A percentile compares a stretch with the other conserved stretches of the same genome.
Conservation (phyloP, 2,888 invertebrate species). For the Acanthosepion esculentum region DNA sequence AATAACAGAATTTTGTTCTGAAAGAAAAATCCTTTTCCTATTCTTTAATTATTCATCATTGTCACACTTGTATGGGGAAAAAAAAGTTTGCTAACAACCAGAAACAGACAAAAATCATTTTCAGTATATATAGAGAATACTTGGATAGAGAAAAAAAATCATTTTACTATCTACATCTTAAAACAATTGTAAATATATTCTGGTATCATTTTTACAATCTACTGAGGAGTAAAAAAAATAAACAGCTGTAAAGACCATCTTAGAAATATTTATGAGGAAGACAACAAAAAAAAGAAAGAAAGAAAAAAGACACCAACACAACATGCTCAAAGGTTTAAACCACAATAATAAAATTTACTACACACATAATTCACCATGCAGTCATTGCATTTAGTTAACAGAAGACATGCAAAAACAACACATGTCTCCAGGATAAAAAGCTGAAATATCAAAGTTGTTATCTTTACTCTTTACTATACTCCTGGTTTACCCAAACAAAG, state of each 20-base stretch:
- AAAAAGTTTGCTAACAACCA: no score
- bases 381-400: background rate
- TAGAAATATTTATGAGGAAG: background rate
- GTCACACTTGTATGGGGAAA: no score
- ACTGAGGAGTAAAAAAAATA: background rate
- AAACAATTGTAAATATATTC: background rate
- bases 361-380: background rate
- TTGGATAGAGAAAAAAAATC: no score
- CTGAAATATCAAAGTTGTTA: background rate
- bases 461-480: background rate
- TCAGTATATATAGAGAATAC: no score
- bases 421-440: background rate
- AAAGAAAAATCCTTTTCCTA: no score
- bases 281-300: background rate
- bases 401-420: background rate
- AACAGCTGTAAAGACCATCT: background rate
- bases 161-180: background rate
- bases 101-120: no score
- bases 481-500: conserved; percentile 1
- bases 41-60: no score
- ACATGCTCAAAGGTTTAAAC: background rate
- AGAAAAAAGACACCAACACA: background rate
- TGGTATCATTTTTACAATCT: background rate
- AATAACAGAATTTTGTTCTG: no score
- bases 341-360: background rate